Conservation (phyloP, 1,140 invertebrate genomes). For the Megalopta genalis region DNA sequence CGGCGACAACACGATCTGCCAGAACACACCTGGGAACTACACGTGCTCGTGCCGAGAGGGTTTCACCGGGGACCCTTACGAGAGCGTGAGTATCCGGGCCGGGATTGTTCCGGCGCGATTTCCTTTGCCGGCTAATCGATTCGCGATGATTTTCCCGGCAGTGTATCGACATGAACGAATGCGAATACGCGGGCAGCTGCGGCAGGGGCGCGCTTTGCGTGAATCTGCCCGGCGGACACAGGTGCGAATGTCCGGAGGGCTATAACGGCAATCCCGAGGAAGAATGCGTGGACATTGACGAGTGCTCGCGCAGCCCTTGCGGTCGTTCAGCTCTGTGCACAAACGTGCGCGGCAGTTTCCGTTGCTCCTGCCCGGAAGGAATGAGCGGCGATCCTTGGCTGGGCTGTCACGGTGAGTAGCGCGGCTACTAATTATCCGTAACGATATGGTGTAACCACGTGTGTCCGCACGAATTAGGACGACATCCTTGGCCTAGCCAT, state of each 20-base stretch:
- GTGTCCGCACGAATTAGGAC: background rate
- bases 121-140: background rate
- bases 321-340: slow-evolving; percentile 87
- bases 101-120: too few relatives aligned
- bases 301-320: slow-evolving; percentile 86
- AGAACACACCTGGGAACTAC: slow-evolving; percentile 93
- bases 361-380: slow-evolving; percentile 88
- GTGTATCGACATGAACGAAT: slow-evolving; percentile 93
- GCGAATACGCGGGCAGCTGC: slow-evolving; percentile 86
- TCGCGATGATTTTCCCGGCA: slow-evolving; percentile 69
- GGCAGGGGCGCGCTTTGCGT: slow-evolving; percentile 89
- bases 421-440: slow-evolving; percentile 31
- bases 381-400: slow-evolving; percentile 87
- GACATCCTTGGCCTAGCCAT: background rate
- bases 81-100: slow-evolving; percentile 82
- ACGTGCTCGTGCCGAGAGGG: slow-evolving; percentile 91
- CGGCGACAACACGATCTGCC: slow-evolving; percentile 89
- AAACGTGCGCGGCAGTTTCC: slow-evolving; percentile 87
- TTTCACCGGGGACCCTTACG: slow-evolving; percentile 92
- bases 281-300: slow-evolving; percentile 86
- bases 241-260: slow-evolving; percentile 91
- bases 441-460: background rate
- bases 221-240: slow-evolving; percentile 88
- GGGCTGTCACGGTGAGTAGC: slow-evolving; percentile 84
- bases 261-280: slow-evolving; percentile 86